Evolutionary conservation across 1,140 invertebrate genomes (phyloP).

Genomic region (Ceratina australensis): DNA sequence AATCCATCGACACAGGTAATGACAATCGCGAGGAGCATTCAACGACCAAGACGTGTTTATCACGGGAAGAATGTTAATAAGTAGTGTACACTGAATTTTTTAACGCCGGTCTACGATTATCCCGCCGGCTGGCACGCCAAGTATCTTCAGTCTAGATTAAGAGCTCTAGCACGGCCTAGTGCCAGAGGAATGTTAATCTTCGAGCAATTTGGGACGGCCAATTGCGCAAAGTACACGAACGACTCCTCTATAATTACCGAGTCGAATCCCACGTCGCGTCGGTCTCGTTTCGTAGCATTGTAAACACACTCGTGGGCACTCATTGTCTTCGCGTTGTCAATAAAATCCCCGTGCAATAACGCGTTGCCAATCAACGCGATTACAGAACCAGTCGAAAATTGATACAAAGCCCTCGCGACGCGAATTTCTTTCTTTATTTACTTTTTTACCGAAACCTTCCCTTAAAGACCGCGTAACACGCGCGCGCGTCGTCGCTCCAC

Average conservation of each 20-base stretch:
- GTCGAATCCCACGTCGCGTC: slow-evolving; percentile 48
- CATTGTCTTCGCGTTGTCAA: slow-evolving; percentile 44
- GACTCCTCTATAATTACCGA: slow-evolving; percentile 50
- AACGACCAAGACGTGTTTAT: slow-evolving; percentile 8
- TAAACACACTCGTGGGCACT: slow-evolving; percentile 42
- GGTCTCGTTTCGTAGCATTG: slow-evolving; percentile 43
- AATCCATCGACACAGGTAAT: not conserved
- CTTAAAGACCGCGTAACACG: too few relatives aligned
- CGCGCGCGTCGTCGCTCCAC: too few relatives aligned
- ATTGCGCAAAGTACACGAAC: slow-evolving; percentile 35
- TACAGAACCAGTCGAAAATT: too few relatives aligned
- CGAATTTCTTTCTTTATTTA: too few relatives aligned
- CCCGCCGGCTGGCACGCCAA: slow-evolving; percentile 4
- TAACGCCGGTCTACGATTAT: slow-evolving; percentile 6
- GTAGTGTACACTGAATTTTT: not conserved
- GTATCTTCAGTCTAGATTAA: slow-evolving; percentile 17
- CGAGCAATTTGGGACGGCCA: slow-evolving; percentile 37
- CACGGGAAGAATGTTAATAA: slow-evolving; percentile 19
- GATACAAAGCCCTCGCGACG: too few relatives aligned
- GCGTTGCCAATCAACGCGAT: not conserved
- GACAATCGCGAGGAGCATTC: not conserved
- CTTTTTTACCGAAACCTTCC: too few relatives aligned
- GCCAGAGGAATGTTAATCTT: slow-evolving; percentile 26
- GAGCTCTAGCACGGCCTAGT: slow-evolving; percentile 1
- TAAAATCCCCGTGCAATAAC: slow-evolving; percentile 31